Evolutionary conservation across 2,888 invertebrate genomes (phyloP).

Genomic region (Drosophila falleni): DNA sequence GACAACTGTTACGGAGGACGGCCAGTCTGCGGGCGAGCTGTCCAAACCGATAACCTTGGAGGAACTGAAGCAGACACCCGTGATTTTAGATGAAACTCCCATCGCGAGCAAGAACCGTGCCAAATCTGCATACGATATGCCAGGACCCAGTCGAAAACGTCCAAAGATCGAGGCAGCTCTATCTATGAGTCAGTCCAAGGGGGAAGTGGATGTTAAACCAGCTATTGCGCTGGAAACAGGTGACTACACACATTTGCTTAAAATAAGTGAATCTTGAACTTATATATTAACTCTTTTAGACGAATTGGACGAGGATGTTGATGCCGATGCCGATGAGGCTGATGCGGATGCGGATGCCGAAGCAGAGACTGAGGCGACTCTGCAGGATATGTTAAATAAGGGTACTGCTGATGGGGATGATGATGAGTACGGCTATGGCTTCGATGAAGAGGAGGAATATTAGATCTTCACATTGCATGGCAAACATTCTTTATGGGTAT

Average conservation of each 20-base stretch:
- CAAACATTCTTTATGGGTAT: constrained; percentile 17
- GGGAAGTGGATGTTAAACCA: constrained; percentile 55
- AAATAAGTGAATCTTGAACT: not conserved
- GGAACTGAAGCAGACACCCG: constrained; percentile 59
- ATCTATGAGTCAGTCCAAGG: constrained; percentile 69
- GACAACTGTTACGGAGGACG: constrained; percentile 29
- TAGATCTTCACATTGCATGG: constrained; percentile 32
- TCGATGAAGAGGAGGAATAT: constrained; percentile 89
- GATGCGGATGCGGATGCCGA: constrained; percentile 80
- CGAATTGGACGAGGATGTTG: constrained; percentile 74
- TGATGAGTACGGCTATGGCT: constrained; percentile 89
- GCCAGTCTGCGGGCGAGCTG: not conserved
- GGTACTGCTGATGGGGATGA: constrained; percentile 88
- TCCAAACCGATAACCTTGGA: constrained; percentile 50
- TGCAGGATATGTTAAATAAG: constrained; percentile 88
- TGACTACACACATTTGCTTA: constrained; percentile 20
- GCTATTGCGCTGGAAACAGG: constrained; percentile 75
- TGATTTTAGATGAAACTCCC: constrained; percentile 71
- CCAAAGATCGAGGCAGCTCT: constrained; percentile 78
- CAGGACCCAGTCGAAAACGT: constrained; percentile 76
- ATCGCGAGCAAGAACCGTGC: constrained; percentile 64
- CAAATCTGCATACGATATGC: constrained; percentile 73
- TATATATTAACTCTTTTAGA: constrained; percentile 56
- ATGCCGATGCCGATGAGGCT: constrained; percentile 68
- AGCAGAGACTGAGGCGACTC: constrained; percentile 86